Evolutionary conservation across 2,113 vertebrate species (phyloP), one percentile per base, ranked within the genome.

Genomic region (Zeus faber): DNA sequence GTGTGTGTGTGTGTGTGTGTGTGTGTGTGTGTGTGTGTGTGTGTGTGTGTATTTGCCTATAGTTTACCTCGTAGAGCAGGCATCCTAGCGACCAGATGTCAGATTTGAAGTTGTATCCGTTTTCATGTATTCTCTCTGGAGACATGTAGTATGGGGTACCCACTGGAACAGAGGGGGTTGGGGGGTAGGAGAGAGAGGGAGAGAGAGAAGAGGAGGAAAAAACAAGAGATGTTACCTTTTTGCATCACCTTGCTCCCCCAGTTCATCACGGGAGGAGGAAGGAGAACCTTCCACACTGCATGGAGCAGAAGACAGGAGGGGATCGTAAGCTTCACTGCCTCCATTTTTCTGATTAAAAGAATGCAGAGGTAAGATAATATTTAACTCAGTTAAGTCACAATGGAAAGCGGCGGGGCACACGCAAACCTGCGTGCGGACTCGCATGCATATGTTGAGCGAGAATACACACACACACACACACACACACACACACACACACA

Each of bases 11-110:
- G 46, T 62, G 55, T 48, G 62, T 26, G 18, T 14, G 0, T 49
- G 69, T 33, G 43, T 45, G 43, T 22, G 20, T 22, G 43, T 22
- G 43, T 45, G 31, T 22, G 43, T 23, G 18, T 6, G 43, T 22
- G 69, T 16, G 59, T 58, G 69, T 61, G 68, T 33, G 8, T 13
- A 33, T 33, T 8, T 43, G 16, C 17, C n/a, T 20, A 20, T 10
- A 72, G 61, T 64, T 81, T 91, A 94, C 97, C 95, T 99, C 97
- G 1, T 99, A 98, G 41, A 99, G 88, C 74, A 99, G 89, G 79
- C 96, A 99, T 85, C 96, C 97, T 87, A 99, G 89, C 68, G 97
- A 99, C 97, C 97, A 99, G 92, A 99, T 98, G 89, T 99, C 97
- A n/a, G 97, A 99, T 82, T 99, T 99, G 90, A 98, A 99, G 92